phyloP scores from a whole-genome alignment of 2,797 vertebrate species.

The Thripadectes ignobilis region DNA sequence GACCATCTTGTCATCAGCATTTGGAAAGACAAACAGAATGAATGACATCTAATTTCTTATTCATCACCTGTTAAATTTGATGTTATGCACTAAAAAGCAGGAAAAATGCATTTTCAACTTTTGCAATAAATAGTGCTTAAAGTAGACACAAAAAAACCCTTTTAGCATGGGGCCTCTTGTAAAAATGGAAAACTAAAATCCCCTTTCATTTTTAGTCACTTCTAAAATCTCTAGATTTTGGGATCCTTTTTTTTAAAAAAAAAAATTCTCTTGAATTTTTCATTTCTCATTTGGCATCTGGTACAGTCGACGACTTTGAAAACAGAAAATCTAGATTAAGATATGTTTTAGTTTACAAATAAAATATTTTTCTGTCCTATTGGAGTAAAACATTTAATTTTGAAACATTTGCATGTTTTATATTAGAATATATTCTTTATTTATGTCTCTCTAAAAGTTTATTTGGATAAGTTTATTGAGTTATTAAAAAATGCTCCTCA shows the following conservation, averaged over 20 bases:
- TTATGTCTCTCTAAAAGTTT: background rate
- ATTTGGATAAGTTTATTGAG: background rate
- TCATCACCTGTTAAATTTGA: background rate
- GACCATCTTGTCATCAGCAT: background rate
- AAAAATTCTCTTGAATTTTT: background rate
- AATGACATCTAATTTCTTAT: background rate
- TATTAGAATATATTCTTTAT: background rate
- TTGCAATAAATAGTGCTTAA: background rate
- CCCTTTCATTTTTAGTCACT: rapidly evolving
- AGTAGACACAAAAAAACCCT: background rate
- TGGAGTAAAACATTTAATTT: background rate
- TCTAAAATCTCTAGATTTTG: background rate
- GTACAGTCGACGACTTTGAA: background rate
- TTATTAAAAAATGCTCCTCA: background rate
- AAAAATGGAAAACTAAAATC: background rate
- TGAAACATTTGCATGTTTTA: background rate
- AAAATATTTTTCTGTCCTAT: background rate
- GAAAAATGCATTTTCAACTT: background rate
- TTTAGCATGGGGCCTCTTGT: rapidly evolving
- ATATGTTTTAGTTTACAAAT: background rate
- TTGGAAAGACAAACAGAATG: background rate
- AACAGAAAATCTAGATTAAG: background rate
- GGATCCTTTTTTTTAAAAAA: background rate
- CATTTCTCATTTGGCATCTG: background rate
- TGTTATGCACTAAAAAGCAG: background rate